phyloP scores from a whole-genome alignment of 2,888 invertebrate species.

The Tanypteryx hageni region DNA sequence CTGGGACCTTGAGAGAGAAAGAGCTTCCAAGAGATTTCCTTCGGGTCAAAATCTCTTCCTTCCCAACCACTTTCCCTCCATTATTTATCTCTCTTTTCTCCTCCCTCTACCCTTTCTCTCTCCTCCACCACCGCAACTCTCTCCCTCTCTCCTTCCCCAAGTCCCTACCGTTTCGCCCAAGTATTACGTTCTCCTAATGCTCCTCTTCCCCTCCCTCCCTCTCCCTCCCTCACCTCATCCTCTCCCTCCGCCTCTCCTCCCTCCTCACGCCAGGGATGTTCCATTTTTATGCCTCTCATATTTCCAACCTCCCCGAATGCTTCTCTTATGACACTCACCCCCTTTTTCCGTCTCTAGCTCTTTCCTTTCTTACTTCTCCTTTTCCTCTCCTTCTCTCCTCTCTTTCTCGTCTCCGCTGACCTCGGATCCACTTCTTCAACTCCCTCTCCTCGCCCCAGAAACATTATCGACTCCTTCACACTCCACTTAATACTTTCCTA shows the following conservation, averaged over 20 bases:
- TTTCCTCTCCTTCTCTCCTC: too few species aligned
- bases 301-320: conserved; percentile 18
- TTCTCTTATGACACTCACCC: conserved; percentile 14
- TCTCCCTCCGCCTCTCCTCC: neutral
- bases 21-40: conserved; percentile 53
- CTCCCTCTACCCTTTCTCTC: neutral
- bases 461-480: neutral
- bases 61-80: conserved; percentile 44
- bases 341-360: neutral
- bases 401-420: too few species aligned
- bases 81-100: conserved; percentile 17
- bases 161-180: neutral
- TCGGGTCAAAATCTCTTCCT: conserved; percentile 47
- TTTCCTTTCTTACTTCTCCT: too few species aligned
- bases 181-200: neutral
- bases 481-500: too few species aligned
- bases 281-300: conserved; percentile 31
- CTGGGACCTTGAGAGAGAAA: neutral
- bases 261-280: neutral
- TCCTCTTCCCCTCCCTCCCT: neutral
- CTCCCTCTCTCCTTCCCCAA: neutral
- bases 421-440: too few species aligned
- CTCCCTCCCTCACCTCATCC: neutral
- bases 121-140: neutral
- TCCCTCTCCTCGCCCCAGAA: neutral